Evolutionary conservation across 2,888 invertebrate genomes (phyloP).

Genomic region (Portevinia maculata): DNA sequence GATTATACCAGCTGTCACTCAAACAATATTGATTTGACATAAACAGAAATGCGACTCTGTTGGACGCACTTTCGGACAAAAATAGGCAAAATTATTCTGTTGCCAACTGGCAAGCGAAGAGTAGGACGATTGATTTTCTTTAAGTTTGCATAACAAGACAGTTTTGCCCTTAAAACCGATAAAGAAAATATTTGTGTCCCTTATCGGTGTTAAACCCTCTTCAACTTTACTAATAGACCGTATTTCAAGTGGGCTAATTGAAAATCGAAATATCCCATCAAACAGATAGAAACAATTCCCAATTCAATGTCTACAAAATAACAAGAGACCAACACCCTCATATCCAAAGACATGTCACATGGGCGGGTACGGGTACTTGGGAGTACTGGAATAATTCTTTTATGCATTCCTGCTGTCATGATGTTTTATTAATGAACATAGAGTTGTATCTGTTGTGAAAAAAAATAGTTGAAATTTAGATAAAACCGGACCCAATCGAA

Average conservation of each 20-base stretch:
- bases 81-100: slow-evolving; percentile 21
- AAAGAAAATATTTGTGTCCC: not conserved
- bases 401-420: slow-evolving; percentile 12
- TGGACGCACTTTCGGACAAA: slow-evolving; percentile 23
- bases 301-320: not conserved
- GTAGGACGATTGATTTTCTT: slow-evolving; percentile 6
- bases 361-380: not conserved
- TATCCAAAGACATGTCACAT: too few species aligned
- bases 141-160: not conserved
- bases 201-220: not conserved
- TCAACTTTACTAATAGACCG: not conserved
- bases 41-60: not conserved
- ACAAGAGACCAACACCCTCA: slow-evolving; percentile 11
- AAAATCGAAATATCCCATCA: not conserved
- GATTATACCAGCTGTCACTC: slow-evolving; percentile 46
- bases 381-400: slow-evolving; percentile 13
- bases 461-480: slow-evolving; percentile 3
- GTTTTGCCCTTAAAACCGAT: not conserved
- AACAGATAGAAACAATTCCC: not conserved
- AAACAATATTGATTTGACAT: slow-evolving; percentile 43
- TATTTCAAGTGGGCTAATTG: not conserved
- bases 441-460: not conserved
- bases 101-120: slow-evolving; percentile 33
- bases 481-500: not conserved
- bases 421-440: slow-evolving; percentile 52